Base-by-base conservation (phyloP, 92 coral and sea anemone genomes). In the Chrysogorgia sp. region DNA sequence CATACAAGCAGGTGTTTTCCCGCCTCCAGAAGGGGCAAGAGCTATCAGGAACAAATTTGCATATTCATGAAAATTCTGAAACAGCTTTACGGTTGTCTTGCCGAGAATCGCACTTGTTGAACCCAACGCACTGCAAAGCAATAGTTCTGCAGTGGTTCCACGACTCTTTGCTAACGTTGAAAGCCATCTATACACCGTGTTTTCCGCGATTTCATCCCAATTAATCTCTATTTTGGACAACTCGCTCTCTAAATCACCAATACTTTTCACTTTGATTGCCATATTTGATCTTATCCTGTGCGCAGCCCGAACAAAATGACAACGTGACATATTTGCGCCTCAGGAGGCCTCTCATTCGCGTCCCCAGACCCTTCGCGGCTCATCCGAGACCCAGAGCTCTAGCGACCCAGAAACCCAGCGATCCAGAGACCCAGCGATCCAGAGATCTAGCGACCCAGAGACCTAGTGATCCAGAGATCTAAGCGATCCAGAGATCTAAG, bases 111-210 rank as follows among this genome's bases (percentile, higher is more conserved):
- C 50, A 43, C 50, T 43, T 43, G 50, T 43, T 43, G 50, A 43
- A 43, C 10, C 50, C 50, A 52, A 23, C 59, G 26, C 59, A 52
- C 59, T 52, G 59, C 59, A 52, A 52, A 52, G 59, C 21, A 52
- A 23, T 52, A 52, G 59, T 23, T 52, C 59, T 52, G 59, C 59
- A 52, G 59, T 52, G 7, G 59, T 52, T 17, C 59, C 59, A 52
- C 59, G 59, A 52, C 59, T 52, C 59, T 52, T 52, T 52, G 59
- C 59, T 20, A 52, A 52, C 59, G n/a, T n/a, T n/a, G n/a, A n/a
- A n/a, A n/a, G n/a, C n/a, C n/a, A n/a, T n/a, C n/a, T n/a, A n/a
- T n/a, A n/a, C n/a, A n/a, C n/a, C n/a, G 59, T 52, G 43, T 37
- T 5, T 4, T 12, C 12, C 12, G 6, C 6, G 43, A 52, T 52